These are phyloP conservation scores for Troides helena DNA, from an alignment of 2,888 invertebrate species.

Conservation along the genomic window DNA sequence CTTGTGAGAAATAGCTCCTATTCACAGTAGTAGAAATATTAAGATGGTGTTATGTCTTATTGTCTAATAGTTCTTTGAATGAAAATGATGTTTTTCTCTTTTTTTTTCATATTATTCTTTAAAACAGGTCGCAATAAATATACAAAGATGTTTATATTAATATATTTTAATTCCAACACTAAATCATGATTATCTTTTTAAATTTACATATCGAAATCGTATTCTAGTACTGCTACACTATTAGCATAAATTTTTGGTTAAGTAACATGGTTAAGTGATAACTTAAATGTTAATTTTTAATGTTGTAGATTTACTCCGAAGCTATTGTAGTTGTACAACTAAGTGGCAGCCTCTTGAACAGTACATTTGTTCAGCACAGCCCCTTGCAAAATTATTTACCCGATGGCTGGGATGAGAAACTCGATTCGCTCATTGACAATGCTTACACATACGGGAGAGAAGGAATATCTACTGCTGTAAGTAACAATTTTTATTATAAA, in stretches of 20 bases:
- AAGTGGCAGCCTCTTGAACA: constrained; percentile 92
- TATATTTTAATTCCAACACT: no score
- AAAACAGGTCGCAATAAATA: no score
- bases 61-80: no score
- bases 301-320: constrained; percentile 93
- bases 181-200: no score
- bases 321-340: constrained; percentile 94
- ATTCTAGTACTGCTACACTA: neutral
- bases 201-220: neutral
- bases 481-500: constrained; percentile 36
- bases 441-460: constrained; percentile 95
- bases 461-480: constrained; percentile 92
- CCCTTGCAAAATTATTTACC: constrained; percentile 92
- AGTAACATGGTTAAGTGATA: no score
- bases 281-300: neutral
- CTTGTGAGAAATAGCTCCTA: no score
- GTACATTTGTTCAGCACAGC: constrained; percentile 93
- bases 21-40: no score
- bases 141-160: no score
- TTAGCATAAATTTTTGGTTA: neutral
- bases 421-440: constrained; percentile 95
- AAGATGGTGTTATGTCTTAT: no score
- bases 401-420: constrained; percentile 89
- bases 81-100: no score
- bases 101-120: no score